phyloP scores from a whole-genome alignment of 2,888 invertebrate genomes.

The Plebejus anna region DNA sequence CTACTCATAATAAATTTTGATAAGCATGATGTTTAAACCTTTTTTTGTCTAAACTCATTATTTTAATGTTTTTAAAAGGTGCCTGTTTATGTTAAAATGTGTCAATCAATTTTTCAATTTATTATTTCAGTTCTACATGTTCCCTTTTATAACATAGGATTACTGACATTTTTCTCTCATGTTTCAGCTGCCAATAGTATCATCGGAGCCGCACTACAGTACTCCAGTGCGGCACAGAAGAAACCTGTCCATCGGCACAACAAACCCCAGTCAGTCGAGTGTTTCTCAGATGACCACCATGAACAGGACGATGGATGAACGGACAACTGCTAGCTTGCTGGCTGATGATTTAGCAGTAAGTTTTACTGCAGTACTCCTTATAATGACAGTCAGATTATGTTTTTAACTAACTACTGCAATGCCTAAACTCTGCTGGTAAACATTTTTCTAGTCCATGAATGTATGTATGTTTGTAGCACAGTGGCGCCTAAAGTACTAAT shows the following conservation, averaged over 20 bases:
- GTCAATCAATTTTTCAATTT: background rate
- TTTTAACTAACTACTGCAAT: too few relatives aligned
- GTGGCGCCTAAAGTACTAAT: too few relatives aligned
- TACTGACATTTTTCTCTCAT: background rate
- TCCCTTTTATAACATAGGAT: background rate
- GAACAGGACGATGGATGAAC: constrained; percentile 81
- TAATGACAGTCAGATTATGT: too few relatives aligned
- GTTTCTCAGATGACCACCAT: constrained; percentile 62
- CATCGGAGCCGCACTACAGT: constrained; percentile 73
- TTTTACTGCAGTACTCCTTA: background rate
- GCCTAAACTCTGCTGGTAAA: too few relatives aligned
- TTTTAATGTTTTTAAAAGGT: background rate
- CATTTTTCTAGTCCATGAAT: too few relatives aligned
- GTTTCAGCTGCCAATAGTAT: constrained; percentile 52
- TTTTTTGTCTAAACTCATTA: background rate
- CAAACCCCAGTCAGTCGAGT: constrained; percentile 59
- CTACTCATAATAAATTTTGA: background rate
- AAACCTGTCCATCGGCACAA: constrained; percentile 72
- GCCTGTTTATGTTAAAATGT: background rate
- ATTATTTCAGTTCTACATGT: background rate
- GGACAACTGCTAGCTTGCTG: constrained; percentile 77
- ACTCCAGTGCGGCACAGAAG: constrained; percentile 72
- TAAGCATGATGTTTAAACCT: background rate
- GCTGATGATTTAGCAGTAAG: constrained; percentile 81
- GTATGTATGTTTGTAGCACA: too few relatives aligned